Base-by-base conservation (phyloP, 2,888 invertebrate genomes). In the Gortyna flavago region DNA sequence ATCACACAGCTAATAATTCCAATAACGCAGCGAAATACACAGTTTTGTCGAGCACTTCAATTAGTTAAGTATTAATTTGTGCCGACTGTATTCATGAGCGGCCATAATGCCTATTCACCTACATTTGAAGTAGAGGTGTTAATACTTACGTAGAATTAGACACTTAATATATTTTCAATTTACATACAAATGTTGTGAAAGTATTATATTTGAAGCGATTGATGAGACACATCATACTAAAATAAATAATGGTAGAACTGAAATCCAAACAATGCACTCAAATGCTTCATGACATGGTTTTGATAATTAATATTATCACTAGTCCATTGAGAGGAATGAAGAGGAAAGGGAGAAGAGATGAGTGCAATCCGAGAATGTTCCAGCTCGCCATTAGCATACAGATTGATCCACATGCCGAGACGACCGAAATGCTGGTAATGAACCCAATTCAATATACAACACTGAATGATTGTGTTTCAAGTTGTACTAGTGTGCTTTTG, bases 301-400 rank as follows among this genome's bases (percentile, higher is more conserved):
- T 69, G 41, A 59, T 66, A 72, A 41, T 78, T 69, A 62, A 65
- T 77, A 65, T 77, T 81, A 82, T 82, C 79, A 82, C 80, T 48
- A 86, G 88, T 88, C 86, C 88, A 84, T 87, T 89, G 81, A 90
- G 85, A 85, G 85, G 73, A 79, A 80, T 76, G 83, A 87, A 90
- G 91, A 91, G 90, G 89, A 91, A 80, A 87, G 83, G 80, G 83
- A 65, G 62, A 87, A 87, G 87, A 89, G 89, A 87, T 84, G 83
- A 90, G 87, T 91, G 89, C 88, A 89, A 88, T 82, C 83, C 85
- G 85, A 89, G 90, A 88, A 90, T 90, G 85, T 87, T 84, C 66
- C 79, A 84, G 80, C 77, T 86, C 85, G 90, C 91, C 93, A 95
- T 96, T 95, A 93, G 91, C 96, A 95, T 96, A 95, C 94, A 95